Base-by-base conservation (phyloP, 2,113 vertebrate species). In the Cygnus buccinator region DNA sequence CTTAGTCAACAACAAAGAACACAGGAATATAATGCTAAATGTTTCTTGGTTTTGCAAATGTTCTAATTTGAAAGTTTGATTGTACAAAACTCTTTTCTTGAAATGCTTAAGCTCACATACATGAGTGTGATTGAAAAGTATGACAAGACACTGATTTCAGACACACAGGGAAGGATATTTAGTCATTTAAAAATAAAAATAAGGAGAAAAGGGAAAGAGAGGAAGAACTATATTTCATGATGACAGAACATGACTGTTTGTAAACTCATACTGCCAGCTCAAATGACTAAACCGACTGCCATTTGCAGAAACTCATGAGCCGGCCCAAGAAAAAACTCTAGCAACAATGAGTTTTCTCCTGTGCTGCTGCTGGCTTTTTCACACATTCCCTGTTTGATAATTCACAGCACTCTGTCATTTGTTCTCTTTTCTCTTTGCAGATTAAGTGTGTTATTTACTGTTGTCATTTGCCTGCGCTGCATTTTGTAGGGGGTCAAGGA, bases 91-190 rank as follows among this genome's bases (percentile, higher is more conserved):
- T 87, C 54, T 43, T 73, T 44, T 73, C 94, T 55, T 54, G 37
- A 43, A 55, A 55, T 35, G 22, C 23, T 23, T 91, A 71, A 1
- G 0, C 66, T 94, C 63, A 55, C 46, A 63, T 22, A 44, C 16
- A 25, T 59, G 75, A 81, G 43, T 1, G 9, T 92, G 88, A 86
- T 61, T 90, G 92, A 94, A 94, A 93, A 65, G 50, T 86, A 70
- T 92, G 88, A 92, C 85, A 92, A 92, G 84, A 83, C 3, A 10
- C 4, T 74, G 75, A 89, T 94, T 92, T 92, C 83, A 96, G 68
- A 61, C 22, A 70, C 43, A 63, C 5, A 68, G 33, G 10, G 52
- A 43, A 94, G 68, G 57, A 80, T 91, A 86, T 80, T 22, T 23
- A 86, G 41, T 57, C 15, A 61, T 52, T 7, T 4, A 55, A 78